These are phyloP conservation scores for Oenanthe oenanthe DNA, from an alignment of 2,113 vertebrate genomes.

Conservation along the genomic window DNA sequence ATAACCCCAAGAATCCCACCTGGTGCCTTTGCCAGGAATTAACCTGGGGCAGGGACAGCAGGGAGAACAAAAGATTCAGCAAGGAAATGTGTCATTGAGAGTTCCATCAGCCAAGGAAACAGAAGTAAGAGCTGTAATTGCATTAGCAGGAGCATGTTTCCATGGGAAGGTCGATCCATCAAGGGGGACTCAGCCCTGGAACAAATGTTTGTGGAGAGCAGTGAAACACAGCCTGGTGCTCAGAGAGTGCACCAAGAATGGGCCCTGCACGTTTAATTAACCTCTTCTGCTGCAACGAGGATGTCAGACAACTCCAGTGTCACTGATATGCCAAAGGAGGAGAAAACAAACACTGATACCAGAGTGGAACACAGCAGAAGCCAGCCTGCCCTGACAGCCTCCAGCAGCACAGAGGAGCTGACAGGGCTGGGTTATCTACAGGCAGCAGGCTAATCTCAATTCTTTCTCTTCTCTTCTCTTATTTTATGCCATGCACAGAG, in stretches of 20 bases:
- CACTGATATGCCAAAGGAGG: not conserved
- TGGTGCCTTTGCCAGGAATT: not conserved
- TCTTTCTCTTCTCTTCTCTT: too few species aligned
- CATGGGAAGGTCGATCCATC: not conserved
- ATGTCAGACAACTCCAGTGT: conserved; percentile 14
- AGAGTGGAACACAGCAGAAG: not conserved
- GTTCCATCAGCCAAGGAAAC: not conserved
- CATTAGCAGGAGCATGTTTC: not conserved
- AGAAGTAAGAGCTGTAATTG: not conserved
- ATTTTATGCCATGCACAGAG: not conserved
- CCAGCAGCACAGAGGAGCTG: not conserved
- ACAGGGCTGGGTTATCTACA: conserved; percentile 13
- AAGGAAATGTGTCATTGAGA: not conserved
- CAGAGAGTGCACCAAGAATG: not conserved
- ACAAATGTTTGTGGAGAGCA: not conserved
- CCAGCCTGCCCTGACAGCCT: conserved; percentile 18
- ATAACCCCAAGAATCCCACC: not conserved
- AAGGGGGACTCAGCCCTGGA: not conserved
- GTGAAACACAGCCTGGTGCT: not conserved
- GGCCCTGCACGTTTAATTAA: conserved; percentile 49
- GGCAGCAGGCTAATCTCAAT: not conserved
- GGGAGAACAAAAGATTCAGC: not conserved
- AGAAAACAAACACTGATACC: not conserved
- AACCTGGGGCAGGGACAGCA: not conserved
- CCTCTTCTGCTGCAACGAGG: conserved; percentile 22